phyloP scores from a whole-genome alignment of 1,140 invertebrate species.

The Drosophila burlai region DNA sequence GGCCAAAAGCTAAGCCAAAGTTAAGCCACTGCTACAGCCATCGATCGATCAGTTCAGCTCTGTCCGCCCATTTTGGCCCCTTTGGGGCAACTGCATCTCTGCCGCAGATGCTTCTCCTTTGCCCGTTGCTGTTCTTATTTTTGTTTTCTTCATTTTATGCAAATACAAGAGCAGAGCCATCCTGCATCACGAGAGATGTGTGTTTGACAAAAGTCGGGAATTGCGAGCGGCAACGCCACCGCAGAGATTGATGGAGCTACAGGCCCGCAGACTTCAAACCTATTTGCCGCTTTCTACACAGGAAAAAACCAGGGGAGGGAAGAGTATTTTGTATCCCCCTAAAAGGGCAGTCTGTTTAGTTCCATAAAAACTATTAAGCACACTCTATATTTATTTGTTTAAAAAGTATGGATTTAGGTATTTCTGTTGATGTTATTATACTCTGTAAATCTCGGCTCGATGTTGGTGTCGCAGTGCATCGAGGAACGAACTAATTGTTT shows the following conservation, averaged over 20 bases:
- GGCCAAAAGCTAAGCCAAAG: constrained; percentile 35
- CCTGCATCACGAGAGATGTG: constrained; percentile 19
- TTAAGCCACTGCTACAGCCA: constrained; percentile 30
- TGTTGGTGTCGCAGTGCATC: background rate
- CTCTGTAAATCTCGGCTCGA: background rate
- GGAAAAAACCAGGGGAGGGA: background rate
- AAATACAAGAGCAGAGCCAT: constrained; percentile 48
- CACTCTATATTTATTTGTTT: too few relatives aligned
- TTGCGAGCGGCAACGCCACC: constrained; percentile 61
- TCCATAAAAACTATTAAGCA: too few relatives aligned
- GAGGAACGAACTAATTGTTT: constrained; percentile 32
- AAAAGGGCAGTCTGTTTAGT: too few relatives aligned
- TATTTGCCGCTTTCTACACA: constrained; percentile 62
- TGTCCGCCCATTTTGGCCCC: constrained; percentile 83
- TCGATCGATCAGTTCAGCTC: constrained; percentile 83
- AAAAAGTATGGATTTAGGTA: background rate
- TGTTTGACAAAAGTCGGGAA: constrained; percentile 73
- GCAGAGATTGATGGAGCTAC: constrained; percentile 71
- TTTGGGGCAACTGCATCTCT: constrained; percentile 63
- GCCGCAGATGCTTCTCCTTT: constrained; percentile 27
- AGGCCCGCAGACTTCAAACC: constrained; percentile 59
- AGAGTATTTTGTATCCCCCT: background rate
- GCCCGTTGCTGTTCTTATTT: background rate
- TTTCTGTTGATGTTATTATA: background rate
- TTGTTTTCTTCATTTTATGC: constrained; percentile 60